phyloP scores from a whole-genome alignment of 23 tunicate genomes.

The Trididemnum clinides region DNA sequence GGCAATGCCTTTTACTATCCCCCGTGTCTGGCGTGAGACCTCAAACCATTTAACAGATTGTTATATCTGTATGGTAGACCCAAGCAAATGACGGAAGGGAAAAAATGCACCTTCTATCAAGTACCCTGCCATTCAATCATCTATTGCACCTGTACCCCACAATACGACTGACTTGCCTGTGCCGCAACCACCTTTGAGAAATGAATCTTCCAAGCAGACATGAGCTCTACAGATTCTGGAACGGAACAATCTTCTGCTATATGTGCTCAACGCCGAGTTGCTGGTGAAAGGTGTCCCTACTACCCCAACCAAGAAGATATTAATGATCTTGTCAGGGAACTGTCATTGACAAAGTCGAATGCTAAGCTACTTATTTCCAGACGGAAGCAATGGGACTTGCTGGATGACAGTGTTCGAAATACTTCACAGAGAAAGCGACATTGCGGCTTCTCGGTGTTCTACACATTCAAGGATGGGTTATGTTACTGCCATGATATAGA shows the following conservation, averaged over 20 bases:
- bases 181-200: slow-evolving; percentile 39
- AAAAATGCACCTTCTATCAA: slow-evolving; percentile 34
- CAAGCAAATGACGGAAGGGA: slow-evolving; percentile 12
- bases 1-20: too few species aligned
- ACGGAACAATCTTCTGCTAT: slow-evolving; percentile 26
- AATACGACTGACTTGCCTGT: slow-evolving; percentile 36
- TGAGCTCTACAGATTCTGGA: slow-evolving; percentile 32
- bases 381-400: slow-evolving; percentile 42
- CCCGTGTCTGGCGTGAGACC: too few species aligned
- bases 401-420: slow-evolving; percentile 13
- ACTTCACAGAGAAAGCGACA: slow-evolving; percentile 49
- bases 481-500: slow-evolving; percentile 39
- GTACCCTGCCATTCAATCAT: slow-evolving; percentile 34
- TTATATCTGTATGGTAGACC: slow-evolving; percentile 42
- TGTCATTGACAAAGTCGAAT: slow-evolving; percentile 42
- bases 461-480: slow-evolving; percentile 14
- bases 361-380: slow-evolving; percentile 36
- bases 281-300: slow-evolving; percentile 34
- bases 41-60: too few species aligned
- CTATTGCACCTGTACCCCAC: slow-evolving; percentile 39
- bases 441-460: slow-evolving; percentile 32
- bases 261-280: slow-evolving; percentile 9
- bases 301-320: slow-evolving; percentile 48
- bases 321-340: slow-evolving; percentile 24
- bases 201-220: not conserved